Evolutionary conservation across 2,888 invertebrate genomes (phyloP).

Genomic region (Ypsolopha sequella): DNA sequence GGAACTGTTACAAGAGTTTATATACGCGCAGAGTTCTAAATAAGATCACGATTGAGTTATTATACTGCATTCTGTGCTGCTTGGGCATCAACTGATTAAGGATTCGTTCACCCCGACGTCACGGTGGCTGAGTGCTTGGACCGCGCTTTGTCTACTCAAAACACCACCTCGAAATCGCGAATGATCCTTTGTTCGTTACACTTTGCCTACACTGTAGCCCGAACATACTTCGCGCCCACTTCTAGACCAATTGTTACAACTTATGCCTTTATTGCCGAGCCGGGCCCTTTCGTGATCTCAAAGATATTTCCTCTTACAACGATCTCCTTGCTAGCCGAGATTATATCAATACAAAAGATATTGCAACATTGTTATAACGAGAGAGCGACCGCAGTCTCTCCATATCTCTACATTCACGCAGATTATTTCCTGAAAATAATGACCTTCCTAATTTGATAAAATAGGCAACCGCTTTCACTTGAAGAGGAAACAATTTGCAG

Average conservation of each 20-base stretch:
- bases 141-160: slow-evolving; percentile 42
- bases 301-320: slow-evolving; percentile 35
- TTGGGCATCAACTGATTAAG: slow-evolving; percentile 52
- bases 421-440: slow-evolving; percentile 17
- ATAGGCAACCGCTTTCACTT: slow-evolving; percentile 38
- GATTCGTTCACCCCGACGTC: slow-evolving; percentile 59
- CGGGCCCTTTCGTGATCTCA: slow-evolving; percentile 32
- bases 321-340: neutral
- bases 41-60: too few species aligned
- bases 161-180: slow-evolving; percentile 35
- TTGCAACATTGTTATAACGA: neutral
- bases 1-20: too few species aligned
- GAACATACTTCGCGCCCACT: slow-evolving; percentile 44
- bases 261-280: slow-evolving; percentile 31
- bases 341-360: neutral
- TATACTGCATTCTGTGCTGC: too few species aligned
- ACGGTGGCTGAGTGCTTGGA: slow-evolving; percentile 47
- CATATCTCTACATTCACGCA: neutral
- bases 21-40: too few species aligned
- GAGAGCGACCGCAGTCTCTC: neutral
- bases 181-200: slow-evolving; percentile 62
- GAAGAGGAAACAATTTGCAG: slow-evolving; percentile 35
- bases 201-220: slow-evolving; percentile 20
- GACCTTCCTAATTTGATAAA: neutral
- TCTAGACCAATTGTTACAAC: slow-evolving; percentile 32